phyloP scores from a whole-genome alignment of 30 jellyfish, hydroid and myxozoan species.

The Cassiopea xamachana region DNA sequence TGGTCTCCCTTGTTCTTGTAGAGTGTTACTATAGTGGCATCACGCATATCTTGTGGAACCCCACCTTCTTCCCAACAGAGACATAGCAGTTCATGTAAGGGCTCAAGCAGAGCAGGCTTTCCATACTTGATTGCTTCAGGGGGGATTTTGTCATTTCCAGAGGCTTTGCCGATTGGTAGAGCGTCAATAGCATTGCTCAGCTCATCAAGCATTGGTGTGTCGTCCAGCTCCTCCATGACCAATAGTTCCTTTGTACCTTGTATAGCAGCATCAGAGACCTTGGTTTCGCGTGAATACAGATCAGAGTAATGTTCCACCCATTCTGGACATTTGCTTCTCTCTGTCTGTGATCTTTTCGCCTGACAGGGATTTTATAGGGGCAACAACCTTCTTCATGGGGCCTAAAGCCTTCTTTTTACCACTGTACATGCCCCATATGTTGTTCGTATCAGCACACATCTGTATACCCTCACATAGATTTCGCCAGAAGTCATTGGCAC shows the following conservation, averaged over 20 bases:
- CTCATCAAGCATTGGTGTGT: background rate
- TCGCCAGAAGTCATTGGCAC: conserved; percentile 47
- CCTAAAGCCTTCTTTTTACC: conserved; percentile 17
- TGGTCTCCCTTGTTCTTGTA: conserved; percentile 57
- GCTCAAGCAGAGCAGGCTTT: background rate
- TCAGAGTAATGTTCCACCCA: conserved; percentile 50
- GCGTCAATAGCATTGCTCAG: background rate
- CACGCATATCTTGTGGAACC: conserved; percentile 38
- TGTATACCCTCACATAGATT: conserved; percentile 5
- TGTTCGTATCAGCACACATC: conserved; percentile 1
- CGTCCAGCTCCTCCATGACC: conserved; percentile 13
- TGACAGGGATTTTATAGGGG: background rate
- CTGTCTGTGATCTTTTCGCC: conserved; percentile 29
- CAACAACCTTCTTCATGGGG: background rate
- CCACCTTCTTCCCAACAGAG: conserved; percentile 31
- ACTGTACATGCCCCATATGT: conserved; percentile 18
- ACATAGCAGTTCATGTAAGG: background rate
- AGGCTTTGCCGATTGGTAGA: background rate
- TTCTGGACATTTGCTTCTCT: conserved; percentile 40
- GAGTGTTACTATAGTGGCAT: conserved; percentile 27
- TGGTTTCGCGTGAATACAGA: background rate
- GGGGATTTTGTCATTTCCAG: background rate
- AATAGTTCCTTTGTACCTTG: background rate
- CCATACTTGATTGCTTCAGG: background rate
- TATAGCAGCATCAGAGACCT: background rate